These are phyloP conservation scores for Aethes cnicana DNA, from an alignment of 2,888 invertebrate genomes.

Conservation along the genomic window DNA sequence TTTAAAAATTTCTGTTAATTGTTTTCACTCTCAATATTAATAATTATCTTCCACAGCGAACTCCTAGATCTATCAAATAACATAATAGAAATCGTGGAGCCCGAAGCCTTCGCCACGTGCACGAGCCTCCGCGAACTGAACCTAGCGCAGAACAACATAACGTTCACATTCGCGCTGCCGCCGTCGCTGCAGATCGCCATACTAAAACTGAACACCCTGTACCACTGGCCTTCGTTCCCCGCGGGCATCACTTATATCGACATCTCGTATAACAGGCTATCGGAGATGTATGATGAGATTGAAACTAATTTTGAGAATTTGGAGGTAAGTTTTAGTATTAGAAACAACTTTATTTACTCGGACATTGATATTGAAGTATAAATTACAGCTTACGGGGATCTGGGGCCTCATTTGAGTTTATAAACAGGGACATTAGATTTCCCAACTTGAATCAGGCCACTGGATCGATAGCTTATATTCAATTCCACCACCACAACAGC, in stretches of 20 bases:
- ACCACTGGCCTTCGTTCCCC: slow-evolving; percentile 73
- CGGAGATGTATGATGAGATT: slow-evolving; percentile 62
- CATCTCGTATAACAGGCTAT: slow-evolving; percentile 67
- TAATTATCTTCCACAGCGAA: slow-evolving; percentile 54
- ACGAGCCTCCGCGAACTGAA: slow-evolving; percentile 67
- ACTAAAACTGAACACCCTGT: slow-evolving; percentile 66
- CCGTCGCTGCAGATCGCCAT: slow-evolving; percentile 64
- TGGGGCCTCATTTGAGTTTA: too few species aligned
- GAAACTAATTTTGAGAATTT: slow-evolving; percentile 59
- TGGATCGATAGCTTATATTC: too few species aligned
- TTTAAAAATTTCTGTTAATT: too few species aligned
- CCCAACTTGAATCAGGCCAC: too few species aligned
- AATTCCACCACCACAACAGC: too few species aligned
- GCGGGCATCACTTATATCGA: slow-evolving; percentile 68
- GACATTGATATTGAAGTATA: not conserved
- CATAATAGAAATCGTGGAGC: slow-evolving; percentile 70
- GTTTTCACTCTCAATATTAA: too few species aligned
- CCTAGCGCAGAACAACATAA: slow-evolving; percentile 74
- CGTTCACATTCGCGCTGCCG: slow-evolving; percentile 65
- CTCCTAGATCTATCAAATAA: slow-evolving; percentile 73
- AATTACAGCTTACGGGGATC: too few species aligned
- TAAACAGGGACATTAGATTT: too few species aligned
- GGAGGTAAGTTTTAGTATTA: slow-evolving; percentile 53
- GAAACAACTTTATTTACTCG: not conserved
- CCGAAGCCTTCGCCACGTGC: slow-evolving; percentile 61